These are phyloP conservation scores for Globodera rostochiensis DNA, from an alignment of 1,140 invertebrate genomes.

Conservation along the genomic window DNA sequence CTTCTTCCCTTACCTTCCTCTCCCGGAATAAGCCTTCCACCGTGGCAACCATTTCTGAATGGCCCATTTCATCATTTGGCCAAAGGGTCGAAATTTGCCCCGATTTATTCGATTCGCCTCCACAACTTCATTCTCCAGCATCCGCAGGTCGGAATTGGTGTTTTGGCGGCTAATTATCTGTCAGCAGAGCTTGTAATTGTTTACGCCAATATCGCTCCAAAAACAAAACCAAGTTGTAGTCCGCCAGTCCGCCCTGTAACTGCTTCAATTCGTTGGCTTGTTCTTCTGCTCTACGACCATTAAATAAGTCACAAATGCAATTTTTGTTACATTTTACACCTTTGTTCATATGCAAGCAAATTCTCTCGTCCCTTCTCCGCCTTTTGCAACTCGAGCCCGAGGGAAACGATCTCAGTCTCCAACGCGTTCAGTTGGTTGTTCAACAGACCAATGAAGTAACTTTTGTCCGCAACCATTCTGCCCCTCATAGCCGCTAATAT, in stretches of 20 bases:
- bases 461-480: conserved; percentile 37
- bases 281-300: conserved; percentile 41
- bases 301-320: background rate
- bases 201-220: background rate
- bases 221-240: conserved; percentile 40
- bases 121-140: conserved; percentile 32
- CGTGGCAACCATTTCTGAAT: conserved; percentile 28
- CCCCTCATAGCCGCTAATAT: conserved; percentile 43
- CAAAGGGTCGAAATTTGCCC: background rate
- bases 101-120: conserved; percentile 31
- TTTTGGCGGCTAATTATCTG: conserved; percentile 46
- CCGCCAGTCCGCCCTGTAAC: conserved; percentile 36
- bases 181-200: background rate
- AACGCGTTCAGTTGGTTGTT: conserved; percentile 44
- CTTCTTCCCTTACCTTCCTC: conserved; percentile 42
- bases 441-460: conserved; percentile 43
- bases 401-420: conserved; percentile 33
- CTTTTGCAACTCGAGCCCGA: conserved; percentile 35
- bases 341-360: conserved; percentile 45
- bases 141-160: conserved; percentile 40
- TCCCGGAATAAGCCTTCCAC: conserved; percentile 47
- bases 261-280: conserved; percentile 48
- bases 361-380: conserved; percentile 39
- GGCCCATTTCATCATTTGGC: background rate
- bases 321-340: conserved; percentile 11